These are phyloP conservation scores for Myrmecobius fasciatus DNA, from an alignment of 2,113 vertebrate genomes.

Conservation along the genomic window DNA sequence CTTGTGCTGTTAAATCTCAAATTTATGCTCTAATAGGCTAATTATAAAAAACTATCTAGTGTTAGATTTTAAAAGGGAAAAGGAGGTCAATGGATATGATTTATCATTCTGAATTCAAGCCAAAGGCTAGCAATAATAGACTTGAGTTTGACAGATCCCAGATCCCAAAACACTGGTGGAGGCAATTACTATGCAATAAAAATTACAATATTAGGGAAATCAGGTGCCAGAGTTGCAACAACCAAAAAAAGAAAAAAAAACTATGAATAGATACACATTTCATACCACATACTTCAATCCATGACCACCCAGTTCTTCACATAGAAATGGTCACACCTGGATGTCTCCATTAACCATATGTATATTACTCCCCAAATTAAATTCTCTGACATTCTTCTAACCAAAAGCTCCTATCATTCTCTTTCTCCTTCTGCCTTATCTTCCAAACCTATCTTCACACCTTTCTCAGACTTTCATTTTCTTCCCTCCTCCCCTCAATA, in stretches of 20 bases:
- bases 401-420: not conserved
- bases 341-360: not conserved
- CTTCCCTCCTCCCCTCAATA: not conserved
- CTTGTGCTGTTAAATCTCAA: not conserved
- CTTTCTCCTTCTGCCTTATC: not conserved
- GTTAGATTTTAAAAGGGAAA: not conserved
- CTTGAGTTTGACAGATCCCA: not conserved
- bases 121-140: not conserved
- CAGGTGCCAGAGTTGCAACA: not conserved
- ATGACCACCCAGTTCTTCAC: not conserved
- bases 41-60: not conserved
- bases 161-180: not conserved
- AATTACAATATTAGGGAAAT: not conserved
- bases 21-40: not conserved
- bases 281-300: not conserved
- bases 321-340: not conserved
- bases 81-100: not conserved
- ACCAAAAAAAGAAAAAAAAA: no score
- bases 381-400: not conserved
- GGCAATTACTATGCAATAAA: not conserved
- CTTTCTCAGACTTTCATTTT: not conserved
- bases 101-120: not conserved
- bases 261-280: not conserved
- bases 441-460: not conserved
- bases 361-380: not conserved